These are phyloP conservation scores for Corythornis vintsioides DNA, from an alignment of 2,113 vertebrate genomes.

Conservation along the genomic window DNA sequence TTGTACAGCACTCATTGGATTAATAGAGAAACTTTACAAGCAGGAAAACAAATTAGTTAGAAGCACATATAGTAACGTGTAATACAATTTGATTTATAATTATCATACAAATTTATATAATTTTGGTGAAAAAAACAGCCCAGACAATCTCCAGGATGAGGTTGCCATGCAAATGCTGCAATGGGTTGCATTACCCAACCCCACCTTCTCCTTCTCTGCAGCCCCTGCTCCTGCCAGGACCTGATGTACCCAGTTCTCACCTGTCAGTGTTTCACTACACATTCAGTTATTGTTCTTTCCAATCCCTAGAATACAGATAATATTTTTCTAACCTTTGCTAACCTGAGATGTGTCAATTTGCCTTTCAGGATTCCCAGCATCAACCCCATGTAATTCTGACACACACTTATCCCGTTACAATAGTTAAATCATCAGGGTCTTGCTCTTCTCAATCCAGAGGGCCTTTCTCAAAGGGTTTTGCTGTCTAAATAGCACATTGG, in stretches of 20 bases:
- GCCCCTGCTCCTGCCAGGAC: not conserved
- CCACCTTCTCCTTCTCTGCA: not conserved
- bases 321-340: not conserved
- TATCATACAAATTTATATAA: not conserved
- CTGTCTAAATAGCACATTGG: not conserved
- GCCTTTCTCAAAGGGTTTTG: not conserved
- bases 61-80: not conserved
- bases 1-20: not conserved
- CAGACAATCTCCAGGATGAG: accelerated
- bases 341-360: not conserved
- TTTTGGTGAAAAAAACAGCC: not conserved
- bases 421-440: not conserved
- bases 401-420: not conserved
- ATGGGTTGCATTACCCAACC: not conserved
- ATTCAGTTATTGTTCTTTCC: not conserved
- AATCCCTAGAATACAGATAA: not conserved
- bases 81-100: not conserved
- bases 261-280: not conserved
- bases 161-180: not conserved
- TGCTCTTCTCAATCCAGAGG: not conserved
- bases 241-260: not conserved
- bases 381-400: not conserved
- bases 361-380: not conserved
- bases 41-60: not conserved
- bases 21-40: not conserved